A percentile compares a stretch with the other conserved stretches of the same genome.
Conservation (phyloP, 2,797 vertebrate species). For the Danio aesculapii region DNA sequence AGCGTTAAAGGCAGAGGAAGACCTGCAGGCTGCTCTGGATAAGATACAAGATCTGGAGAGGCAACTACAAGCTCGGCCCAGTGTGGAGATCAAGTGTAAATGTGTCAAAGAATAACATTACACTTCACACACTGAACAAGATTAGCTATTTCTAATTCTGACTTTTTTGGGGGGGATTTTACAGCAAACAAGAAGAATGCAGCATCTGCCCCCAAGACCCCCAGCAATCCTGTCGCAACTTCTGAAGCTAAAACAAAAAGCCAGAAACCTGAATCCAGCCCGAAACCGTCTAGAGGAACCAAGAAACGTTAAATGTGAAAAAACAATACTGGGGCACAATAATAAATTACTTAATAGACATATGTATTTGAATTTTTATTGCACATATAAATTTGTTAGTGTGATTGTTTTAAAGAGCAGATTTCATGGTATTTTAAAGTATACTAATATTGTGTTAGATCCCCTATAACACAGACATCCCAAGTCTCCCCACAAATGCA, state of each 20-base stretch:
- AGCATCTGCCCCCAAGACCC: slow-evolving; percentile 54
- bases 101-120: not conserved
- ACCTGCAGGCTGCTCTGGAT: slow-evolving; percentile 79
- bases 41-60: slow-evolving; percentile 83
- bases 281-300: slow-evolving; percentile 60
- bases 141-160: not conserved
- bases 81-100: slow-evolving; percentile 53
- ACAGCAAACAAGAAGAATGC: slow-evolving; percentile 60
- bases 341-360: not conserved
- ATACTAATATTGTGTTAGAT: no score
- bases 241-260: slow-evolving; percentile 64
- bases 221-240: not conserved
- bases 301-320: slow-evolving; percentile 66
- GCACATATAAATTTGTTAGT: not conserved
- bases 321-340: not conserved
- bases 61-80: slow-evolving; percentile 64
- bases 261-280: slow-evolving; percentile 48
- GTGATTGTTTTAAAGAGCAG: no score
- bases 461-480: no score
- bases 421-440: no score
- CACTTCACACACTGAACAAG: slow-evolving; percentile 3
- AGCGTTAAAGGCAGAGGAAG: slow-evolving; percentile 80
- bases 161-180: not conserved
- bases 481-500: no score
- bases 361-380: slow-evolving; percentile 10